Conservation (phyloP, 2,113 vertebrate genomes). For the Lepus timidus region DNA sequence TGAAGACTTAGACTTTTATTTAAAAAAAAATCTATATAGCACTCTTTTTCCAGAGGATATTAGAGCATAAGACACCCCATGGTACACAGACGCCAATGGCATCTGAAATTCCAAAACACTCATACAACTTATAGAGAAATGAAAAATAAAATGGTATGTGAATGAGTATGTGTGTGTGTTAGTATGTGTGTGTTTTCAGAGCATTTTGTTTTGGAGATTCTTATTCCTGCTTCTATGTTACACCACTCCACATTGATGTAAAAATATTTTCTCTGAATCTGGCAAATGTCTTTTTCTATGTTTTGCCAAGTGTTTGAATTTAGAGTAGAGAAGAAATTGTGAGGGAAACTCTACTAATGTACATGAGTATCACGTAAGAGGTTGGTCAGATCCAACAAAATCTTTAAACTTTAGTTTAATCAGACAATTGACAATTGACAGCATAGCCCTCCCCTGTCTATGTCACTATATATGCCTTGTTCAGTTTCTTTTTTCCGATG, state of each 20-base stretch:
- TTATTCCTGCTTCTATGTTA: constrained; percentile 40
- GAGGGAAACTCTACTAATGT: background rate
- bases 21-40: background rate
- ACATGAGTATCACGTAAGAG: background rate
- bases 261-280: constrained; percentile 5
- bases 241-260: background rate
- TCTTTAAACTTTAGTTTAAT: constrained; percentile 5
- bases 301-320: constrained; percentile 9
- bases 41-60: background rate
- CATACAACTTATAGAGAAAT: background rate
- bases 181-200: background rate
- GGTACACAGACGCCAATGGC: background rate
- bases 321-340: background rate
- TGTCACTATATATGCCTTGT: too few species aligned
- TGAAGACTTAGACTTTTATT: background rate
- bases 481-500: background rate
- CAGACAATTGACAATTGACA: background rate
- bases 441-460: background rate
- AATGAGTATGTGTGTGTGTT: background rate
- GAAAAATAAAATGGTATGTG: constrained; percentile 11
- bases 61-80: background rate
- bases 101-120: constrained; percentile 3
- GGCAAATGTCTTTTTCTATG: constrained; percentile 12
- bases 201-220: constrained; percentile 26
- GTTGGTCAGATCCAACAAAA: background rate